Evolutionary conservation across 2,888 invertebrate species (phyloP), one percentile per base, ranked within the genome.

Genomic region (Stomorhina lunata): DNA sequence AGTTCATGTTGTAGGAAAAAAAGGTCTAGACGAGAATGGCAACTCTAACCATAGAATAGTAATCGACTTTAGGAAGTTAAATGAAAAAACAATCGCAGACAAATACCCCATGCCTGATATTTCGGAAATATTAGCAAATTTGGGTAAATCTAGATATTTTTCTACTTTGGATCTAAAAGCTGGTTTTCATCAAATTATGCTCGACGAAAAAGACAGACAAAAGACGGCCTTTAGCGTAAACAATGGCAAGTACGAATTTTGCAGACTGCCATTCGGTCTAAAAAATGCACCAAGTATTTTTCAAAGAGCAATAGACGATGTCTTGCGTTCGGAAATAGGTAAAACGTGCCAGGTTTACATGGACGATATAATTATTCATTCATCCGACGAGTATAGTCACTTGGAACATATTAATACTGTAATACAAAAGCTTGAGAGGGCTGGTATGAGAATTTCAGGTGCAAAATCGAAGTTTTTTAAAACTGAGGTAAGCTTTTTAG

Each of bases 161-260:
- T 15, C 37, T 15, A 68, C 53, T 2, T n/a, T 53, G 9, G 53
- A 68, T 9, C 40, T 65, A 12, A 75, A 65, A 20, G 10, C 50
- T 0, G 63, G 63, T 10, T 73, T 63, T 55, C 57, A 61, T 48
- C 50, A 72, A 34, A 72, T 61, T 37, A 32, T 29, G 61, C 48
- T 68, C 2, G 57, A 57, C 12, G 48, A 59, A 48, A 59, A 85
- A 45, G 88, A 89, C 77, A 73, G 83, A 10, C 69, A 80, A 25
- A 90, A 90, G 87, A 91, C 90, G 9, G 90, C 90, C 2, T 90
- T 90, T 73, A 85, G 86, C 1, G 86, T 86, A 17, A 86, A 85
- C 17, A 59, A 76, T 6, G 90, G 89, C 27, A 90, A 89, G 75
- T 90, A 86, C 61, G 87, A 90, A 82, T 91, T 86, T 63, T 83